Percentiles rank a stretch among this genome's conserved stretches.
Evolutionary conservation across 2,797 vertebrate genomes (phyloP).

Genomic region (Bucorvus abyssinicus): DNA sequence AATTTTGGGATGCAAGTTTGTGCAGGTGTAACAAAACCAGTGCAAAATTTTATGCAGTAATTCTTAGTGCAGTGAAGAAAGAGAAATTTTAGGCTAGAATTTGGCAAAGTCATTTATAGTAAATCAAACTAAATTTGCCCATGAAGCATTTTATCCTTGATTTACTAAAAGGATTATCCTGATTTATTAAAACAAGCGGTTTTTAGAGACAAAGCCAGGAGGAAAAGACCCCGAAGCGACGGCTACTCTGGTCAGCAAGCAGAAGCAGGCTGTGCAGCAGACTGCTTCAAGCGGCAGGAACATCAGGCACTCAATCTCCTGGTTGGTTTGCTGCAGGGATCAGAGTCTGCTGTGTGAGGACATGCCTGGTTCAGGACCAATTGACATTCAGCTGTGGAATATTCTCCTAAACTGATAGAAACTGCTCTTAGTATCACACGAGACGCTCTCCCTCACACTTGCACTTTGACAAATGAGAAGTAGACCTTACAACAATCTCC

Average conservation of each 20-base stretch:
- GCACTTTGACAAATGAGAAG: neutral
- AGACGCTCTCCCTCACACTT: neutral
- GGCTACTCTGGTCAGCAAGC: neutral
- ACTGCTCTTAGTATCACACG: neutral
- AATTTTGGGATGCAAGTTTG: neutral
- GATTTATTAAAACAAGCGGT: no score
- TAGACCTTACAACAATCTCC: neutral
- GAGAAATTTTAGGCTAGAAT: neutral
- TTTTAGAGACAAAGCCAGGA: neutral
- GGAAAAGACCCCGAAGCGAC: neutral
- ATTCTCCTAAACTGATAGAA: neutral
- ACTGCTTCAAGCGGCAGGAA: neutral
- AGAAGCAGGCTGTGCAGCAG: rapidly evolving
- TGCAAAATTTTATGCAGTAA: neutral
- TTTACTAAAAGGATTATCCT: neutral
- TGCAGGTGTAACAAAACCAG: neutral
- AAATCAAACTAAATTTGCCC: neutral
- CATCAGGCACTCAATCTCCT: neutral
- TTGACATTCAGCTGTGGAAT: neutral
- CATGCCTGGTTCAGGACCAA: rapidly evolving
- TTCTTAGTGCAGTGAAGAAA: neutral
- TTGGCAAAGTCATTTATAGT: neutral
- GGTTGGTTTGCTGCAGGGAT: neutral
- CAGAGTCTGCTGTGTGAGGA: neutral
- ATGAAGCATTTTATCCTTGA: neutral